Conservation (phyloP, 2,888 invertebrate genomes). For the Portevinia maculata region DNA sequence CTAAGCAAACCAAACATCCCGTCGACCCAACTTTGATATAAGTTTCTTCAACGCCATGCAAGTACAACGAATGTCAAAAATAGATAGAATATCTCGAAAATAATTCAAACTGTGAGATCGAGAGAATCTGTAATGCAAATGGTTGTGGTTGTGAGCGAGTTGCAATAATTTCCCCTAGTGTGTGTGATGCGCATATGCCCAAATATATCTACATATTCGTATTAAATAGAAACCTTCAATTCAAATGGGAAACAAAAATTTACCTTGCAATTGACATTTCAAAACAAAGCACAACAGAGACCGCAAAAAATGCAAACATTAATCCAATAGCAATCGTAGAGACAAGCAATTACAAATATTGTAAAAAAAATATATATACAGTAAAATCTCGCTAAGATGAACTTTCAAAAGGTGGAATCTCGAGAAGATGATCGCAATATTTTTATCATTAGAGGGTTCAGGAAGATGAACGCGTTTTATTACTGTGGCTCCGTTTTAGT, state of each 20-base stretch:
- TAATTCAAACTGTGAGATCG: conserved; percentile 10
- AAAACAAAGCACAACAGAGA: conserved; percentile 40
- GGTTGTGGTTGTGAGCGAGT: conserved; percentile 9
- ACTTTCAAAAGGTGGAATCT: too few species aligned
- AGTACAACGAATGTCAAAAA: conserved; percentile 17
- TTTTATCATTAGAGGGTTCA: too few species aligned
- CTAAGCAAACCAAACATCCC: neutral
- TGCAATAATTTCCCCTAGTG: neutral
- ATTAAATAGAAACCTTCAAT: neutral
- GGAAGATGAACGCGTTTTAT: too few species aligned
- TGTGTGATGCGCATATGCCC: neutral
- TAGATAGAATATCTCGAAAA: conserved; percentile 20
- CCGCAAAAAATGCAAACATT: conserved; percentile 4
- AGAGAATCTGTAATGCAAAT: conserved; percentile 27
- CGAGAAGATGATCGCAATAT: too few species aligned
- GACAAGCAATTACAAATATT: neutral
- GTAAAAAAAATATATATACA: neutral
- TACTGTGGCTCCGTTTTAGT: too few species aligned
- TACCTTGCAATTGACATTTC: conserved; percentile 61
- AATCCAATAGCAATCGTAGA: neutral
- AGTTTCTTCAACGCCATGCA: neutral
- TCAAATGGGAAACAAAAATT: conserved; percentile 27
- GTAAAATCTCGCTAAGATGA: too few species aligned
- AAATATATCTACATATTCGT: neutral
- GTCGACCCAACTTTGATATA: conserved; percentile 26